Conservation (phyloP, 2,888 invertebrate species). For the Drosophila borborema region DNA sequence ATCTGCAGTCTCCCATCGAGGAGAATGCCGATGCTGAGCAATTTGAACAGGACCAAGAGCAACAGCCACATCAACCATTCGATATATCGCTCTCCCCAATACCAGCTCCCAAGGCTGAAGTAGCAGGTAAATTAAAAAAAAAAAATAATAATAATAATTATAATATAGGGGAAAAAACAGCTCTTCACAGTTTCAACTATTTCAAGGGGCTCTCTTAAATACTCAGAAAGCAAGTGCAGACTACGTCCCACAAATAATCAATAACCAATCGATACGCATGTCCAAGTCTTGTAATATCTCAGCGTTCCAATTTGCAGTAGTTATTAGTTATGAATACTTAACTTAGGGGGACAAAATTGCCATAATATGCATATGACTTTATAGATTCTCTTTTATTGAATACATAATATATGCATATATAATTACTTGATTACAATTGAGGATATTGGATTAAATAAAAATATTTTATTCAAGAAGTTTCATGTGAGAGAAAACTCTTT, state of each 20-base stretch:
- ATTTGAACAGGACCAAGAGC: conserved; percentile 63
- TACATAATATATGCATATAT: background rate
- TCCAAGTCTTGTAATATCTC: conserved; percentile 10
- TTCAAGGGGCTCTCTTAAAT: conserved; percentile 40
- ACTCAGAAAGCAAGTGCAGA: conserved; percentile 27
- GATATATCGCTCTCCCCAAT: conserved; percentile 82
- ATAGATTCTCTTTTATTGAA: no score
- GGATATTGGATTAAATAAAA: background rate
- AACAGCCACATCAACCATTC: conserved; percentile 69
- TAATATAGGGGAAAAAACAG: background rate
- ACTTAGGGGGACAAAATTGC: background rate
- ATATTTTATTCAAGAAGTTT: background rate
- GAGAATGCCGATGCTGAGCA: conserved; percentile 78
- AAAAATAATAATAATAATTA: background rate
- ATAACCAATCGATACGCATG: conserved; percentile 47
- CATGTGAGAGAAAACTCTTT: background rate
- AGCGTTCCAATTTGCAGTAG: background rate
- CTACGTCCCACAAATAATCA: conserved; percentile 33
- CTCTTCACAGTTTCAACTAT: conserved; percentile 29
- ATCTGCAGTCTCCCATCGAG: conserved; percentile 83
- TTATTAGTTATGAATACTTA: background rate
- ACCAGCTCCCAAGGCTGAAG: conserved; percentile 55
- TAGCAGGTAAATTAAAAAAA: conserved; percentile 56
- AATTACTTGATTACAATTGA: background rate
- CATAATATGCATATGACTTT: no score